Evolutionary conservation across 2,113 vertebrate genomes (phyloP), one percentile per base, ranked within the genome.

Genomic region (Grus americana): DNA sequence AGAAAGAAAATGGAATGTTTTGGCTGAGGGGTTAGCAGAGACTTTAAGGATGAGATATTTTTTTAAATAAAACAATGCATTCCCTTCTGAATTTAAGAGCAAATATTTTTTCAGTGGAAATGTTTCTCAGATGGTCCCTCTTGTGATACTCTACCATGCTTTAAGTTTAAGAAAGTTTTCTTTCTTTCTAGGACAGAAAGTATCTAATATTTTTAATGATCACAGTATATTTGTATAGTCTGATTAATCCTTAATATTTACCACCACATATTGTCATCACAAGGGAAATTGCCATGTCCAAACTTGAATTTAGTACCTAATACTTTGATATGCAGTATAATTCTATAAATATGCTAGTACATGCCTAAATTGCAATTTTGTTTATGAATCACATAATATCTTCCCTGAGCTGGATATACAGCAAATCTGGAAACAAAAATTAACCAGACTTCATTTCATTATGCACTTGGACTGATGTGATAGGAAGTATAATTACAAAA

Each of bases 351-450:
- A 89, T 89, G 73, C 65, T 94, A 92, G 57, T 90, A 95, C 79
- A 92, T 92, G 92, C 74, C 90, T 95, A 92, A 55, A 59, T 92
- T 92, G 88, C 70, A 86, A 50, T 93, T 97, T 94, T 96, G 66
- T 71, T 97, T 92, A 92, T 94, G 92, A 94, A 90, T 96, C 75
- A 83, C 92, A 32, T 71, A 94, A 67, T 93, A 71, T 94, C 94
- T 94, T 96, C 62, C 90, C 79, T 92, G 81, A 85, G 40, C 22
- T 81, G 84, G 63, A 71, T 87, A 85, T 91, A 97, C 95, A 96
- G 62, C n/a, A 96, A 92, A 95, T 92, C 85, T 97, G 89, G 90
- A 97, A 97, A 96, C 71, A 79, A 94, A 96, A 98, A 93, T 88
- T 92, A 96, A 86, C 29, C 72, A 93, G 83, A 83, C 59, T 83